A percentile compares a stretch with the other conserved stretches of the same genome.
These are phyloP conservation scores for Chaunax sp. DNA, from an alignment of 2,797 vertebrate species.

Conservation along the genomic window DNA sequence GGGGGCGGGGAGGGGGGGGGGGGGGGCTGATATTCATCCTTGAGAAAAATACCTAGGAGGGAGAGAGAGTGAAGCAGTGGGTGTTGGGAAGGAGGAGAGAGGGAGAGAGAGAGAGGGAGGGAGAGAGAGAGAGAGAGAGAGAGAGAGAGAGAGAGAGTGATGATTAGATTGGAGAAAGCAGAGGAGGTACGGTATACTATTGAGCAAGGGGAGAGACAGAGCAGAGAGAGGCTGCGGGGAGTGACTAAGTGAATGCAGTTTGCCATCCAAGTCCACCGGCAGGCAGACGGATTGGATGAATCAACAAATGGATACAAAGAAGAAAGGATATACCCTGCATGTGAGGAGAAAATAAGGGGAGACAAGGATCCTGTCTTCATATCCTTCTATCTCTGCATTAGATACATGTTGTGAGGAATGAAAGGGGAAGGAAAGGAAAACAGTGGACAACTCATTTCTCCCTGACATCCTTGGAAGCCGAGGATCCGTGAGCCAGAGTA, in stretches of 20 bases:
- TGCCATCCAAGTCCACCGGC: conserved; percentile 72
- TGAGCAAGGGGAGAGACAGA: conserved; percentile 72
- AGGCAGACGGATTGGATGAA: conserved; percentile 61
- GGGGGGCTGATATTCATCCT: conserved; percentile 71
- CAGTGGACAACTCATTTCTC: conserved; percentile 68
- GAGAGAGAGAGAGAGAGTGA: conserved; percentile 9
- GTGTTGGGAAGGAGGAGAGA: conserved; percentile 47
- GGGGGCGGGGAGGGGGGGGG: neutral
- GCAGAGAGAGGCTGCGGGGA: conserved; percentile 62
- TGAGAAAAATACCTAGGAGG: conserved; percentile 71
- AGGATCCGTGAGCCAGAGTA: conserved; percentile 58
- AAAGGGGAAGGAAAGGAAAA: conserved; percentile 50
- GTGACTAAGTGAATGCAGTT: conserved; percentile 83
- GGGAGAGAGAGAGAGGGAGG: conserved; percentile 26
- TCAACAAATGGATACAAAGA: conserved; percentile 73
- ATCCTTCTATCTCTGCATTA: conserved; percentile 70
- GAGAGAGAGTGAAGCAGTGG: conserved; percentile 53
- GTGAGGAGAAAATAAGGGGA: conserved; percentile 35
- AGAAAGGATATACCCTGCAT: conserved; percentile 55
- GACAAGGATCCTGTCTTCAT: conserved; percentile 42
- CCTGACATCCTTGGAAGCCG: conserved; percentile 46
- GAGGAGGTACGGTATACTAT: conserved; percentile 78
- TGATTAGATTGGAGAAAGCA: conserved; percentile 83
- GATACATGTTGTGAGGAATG: conserved; percentile 49
- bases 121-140: conserved; percentile 37